These are phyloP conservation scores for Echinops telfairi DNA, from an alignment of 2,113 vertebrate genomes.

Conservation along the genomic window DNA sequence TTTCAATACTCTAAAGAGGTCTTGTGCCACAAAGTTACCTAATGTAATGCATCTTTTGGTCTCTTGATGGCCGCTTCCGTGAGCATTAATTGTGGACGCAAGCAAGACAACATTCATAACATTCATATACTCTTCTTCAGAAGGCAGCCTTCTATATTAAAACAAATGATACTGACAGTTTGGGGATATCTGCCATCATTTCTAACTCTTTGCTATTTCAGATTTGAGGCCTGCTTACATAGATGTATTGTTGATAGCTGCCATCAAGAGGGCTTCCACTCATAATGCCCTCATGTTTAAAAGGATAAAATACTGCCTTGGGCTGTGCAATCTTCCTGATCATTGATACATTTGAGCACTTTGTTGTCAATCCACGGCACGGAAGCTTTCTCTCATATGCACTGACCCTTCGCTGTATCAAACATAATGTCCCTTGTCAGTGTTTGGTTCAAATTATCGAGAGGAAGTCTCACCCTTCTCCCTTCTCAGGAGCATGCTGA, in stretches of 20 bases:
- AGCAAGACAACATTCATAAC: background rate
- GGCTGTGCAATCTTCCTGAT: background rate
- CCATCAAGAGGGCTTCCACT: background rate
- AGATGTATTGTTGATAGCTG: too few species aligned
- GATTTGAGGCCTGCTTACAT: background rate
- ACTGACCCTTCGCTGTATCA: background rate
- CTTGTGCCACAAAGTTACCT: too few species aligned
- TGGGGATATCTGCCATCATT: background rate
- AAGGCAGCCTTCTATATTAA: background rate
- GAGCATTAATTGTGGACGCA: too few species aligned
- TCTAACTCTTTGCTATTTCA: constrained; percentile 20
- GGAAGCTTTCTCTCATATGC: background rate
- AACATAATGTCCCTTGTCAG: background rate
- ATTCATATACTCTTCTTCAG: background rate
- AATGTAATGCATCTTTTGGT: too few species aligned
- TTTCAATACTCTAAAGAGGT: too few species aligned
- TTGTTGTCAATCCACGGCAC: background rate
- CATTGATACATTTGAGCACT: background rate
- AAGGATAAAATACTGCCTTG: background rate
- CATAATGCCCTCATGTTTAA: background rate
- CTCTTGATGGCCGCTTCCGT: too few species aligned
- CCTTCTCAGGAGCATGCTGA: background rate
- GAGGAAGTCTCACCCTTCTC: background rate
- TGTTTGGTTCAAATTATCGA: background rate
- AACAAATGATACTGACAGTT: background rate